A percentile compares a stretch with the other conserved stretches of the same genome.
Conservation (phyloP, 2,888 invertebrate species). For the Colletes collaris region DNA sequence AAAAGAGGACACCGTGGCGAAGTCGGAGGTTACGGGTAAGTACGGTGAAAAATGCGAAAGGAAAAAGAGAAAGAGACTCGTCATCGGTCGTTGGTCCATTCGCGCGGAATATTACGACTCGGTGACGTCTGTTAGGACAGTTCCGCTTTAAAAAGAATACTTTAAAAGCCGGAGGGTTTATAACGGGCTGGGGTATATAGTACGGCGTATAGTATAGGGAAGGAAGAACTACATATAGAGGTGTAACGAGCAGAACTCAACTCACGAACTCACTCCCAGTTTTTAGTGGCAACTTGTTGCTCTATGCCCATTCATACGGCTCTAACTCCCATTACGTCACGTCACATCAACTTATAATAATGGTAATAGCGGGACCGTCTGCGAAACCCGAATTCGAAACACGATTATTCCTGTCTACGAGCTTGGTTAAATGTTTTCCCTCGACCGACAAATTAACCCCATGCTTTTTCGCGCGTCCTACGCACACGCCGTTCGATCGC, state of each 20-base stretch:
- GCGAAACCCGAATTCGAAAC: constrained; percentile 77
- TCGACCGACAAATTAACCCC: constrained; percentile 51
- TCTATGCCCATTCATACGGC: constrained; percentile 83
- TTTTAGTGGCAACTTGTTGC: constrained; percentile 84
- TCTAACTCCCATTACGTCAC: constrained; percentile 83
- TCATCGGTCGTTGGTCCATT: constrained; percentile 34
- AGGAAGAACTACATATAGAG: constrained; percentile 83
- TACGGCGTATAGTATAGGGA: constrained; percentile 81
- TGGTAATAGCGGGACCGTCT: constrained; percentile 78
- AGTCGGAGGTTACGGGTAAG: constrained; percentile 2
- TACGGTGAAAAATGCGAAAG: constrained; percentile 7
- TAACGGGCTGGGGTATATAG: constrained; percentile 80
- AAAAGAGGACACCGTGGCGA: not conserved
- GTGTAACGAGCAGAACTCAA: constrained; percentile 83
- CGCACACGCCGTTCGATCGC: not conserved
- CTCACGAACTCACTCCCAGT: constrained; percentile 83
- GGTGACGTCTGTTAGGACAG: constrained; percentile 81
- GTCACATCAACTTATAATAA: constrained; percentile 83
- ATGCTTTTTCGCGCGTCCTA: constrained; percentile 35
- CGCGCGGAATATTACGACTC: constrained; percentile 75
- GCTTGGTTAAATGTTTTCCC: constrained; percentile 59
- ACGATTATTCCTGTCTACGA: constrained; percentile 70
- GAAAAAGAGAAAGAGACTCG: constrained; percentile 15
- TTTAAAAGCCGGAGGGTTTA: constrained; percentile 83
- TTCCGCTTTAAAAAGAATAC: constrained; percentile 83